Evolutionary conservation across 2,888 invertebrate species (phyloP), one percentile per base, ranked within the genome.

Genomic region (Cryptocephalus moraei): DNA sequence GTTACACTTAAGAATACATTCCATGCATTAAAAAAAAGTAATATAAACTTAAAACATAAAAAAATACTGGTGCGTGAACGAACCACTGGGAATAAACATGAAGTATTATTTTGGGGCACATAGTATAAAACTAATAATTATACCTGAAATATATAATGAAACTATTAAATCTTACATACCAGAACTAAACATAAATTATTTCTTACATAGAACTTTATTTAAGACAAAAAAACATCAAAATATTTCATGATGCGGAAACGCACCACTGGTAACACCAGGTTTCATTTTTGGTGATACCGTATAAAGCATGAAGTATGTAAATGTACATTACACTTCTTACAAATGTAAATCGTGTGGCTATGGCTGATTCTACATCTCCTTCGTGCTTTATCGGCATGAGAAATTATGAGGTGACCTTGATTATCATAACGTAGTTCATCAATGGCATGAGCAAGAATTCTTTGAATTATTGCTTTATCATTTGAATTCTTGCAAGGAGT

Each of bases 301-400:
- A 43, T 8, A 13, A 46, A 43, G 33, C 32, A 43, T 8, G 41
- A 40, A 2, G 14, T 40, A n/a, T 40, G 12, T n/a, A 4, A 36
- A 52, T 51, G 52, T 58, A 53, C 55, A 53, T 56, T 22, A 54
- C 46, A 50, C 56, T 58, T 34, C 53, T 54, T 6, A 58, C 42
- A 42, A 42, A 42, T 42, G 8, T 42, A 32, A 42, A 32, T 42
- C 3, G 42, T 22, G 32, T 42, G 42, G 31, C 42, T 42, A 22
- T 42, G 44, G 34, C 34, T 39, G 8, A 44, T 44, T 44, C 44
- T 44, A 39, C 34, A 44, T 9, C 44, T 44, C 13, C 34, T 39
- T 44, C 44, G 44, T 12, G 44, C 9, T 39, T 34, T 43, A 43
- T 43, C 34, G n/a, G 9, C 39, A 43, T 34, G 39, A 34, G 8